Percentiles rank a stretch among this genome's conserved stretches.
These are phyloP conservation scores for Poeciliopsis retropinna DNA, from an alignment of 2,113 vertebrate species.

Conservation along the genomic window DNA sequence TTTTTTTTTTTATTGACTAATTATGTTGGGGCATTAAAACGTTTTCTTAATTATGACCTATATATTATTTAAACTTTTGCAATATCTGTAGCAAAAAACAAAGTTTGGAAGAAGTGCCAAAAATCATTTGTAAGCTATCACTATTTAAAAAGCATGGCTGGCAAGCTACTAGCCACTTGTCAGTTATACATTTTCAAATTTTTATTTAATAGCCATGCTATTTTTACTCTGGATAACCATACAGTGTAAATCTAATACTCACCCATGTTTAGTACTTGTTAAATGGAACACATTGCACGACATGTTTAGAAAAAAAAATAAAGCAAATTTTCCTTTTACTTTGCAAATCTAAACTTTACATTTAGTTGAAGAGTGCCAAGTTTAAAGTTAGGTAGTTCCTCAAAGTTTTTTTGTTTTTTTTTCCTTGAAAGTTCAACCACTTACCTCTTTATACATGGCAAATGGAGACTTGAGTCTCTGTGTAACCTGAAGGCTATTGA, in stretches of 20 bases:
- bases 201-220: background rate
- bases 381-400: background rate
- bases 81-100: no score
- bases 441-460: constrained; percentile 18
- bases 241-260: background rate
- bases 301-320: background rate
- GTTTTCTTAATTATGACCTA: background rate
- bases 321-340: background rate
- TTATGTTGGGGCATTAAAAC: no score
- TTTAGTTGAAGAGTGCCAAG: background rate
- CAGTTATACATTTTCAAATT: background rate
- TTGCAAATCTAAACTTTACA: background rate
- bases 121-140: background rate
- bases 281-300: no score
- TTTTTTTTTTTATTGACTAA: no score
- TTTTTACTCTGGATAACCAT: background rate
- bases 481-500: constrained; percentile 34
- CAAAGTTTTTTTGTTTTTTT: background rate
- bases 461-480: constrained; percentile 11
- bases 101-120: background rate
- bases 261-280: background rate
- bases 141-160: background rate
- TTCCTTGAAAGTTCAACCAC: background rate
- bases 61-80: background rate
- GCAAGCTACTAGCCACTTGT: background rate